Conservation (phyloP, 92 coral and sea anemone genomes). For the Parazoanthus swiftii region DNA sequence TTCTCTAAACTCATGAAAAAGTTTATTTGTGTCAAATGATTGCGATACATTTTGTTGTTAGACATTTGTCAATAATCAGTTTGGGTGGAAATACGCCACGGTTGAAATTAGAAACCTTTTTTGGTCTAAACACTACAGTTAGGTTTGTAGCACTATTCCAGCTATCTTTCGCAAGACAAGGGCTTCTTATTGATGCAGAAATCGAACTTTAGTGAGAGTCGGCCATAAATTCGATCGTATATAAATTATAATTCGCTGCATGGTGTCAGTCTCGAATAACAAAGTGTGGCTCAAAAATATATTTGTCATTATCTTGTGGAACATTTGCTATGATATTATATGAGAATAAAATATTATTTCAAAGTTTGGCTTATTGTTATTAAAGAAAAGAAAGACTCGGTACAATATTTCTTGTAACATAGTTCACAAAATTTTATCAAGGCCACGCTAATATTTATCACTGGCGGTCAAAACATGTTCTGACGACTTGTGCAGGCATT, state of each 20-base stretch:
- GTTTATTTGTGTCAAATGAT: too few species aligned
- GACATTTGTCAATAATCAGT: neutral
- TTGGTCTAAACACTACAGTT: too few species aligned
- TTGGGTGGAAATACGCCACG: neutral
- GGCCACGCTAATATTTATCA: neutral
- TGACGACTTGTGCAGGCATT: neutral
- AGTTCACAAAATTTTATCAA: neutral
- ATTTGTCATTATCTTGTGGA: neutral
- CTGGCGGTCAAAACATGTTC: neutral
- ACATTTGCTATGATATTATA: neutral
- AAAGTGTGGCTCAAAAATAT: too few species aligned
- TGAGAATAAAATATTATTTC: too few species aligned
- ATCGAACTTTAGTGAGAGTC: neutral
- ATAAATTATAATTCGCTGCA: neutral
- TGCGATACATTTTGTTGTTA: too few species aligned
- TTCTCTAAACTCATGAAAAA: too few species aligned
- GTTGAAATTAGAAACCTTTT: neutral
- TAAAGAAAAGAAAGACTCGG: neutral
- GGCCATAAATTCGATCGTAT: neutral
- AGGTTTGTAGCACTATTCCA: neutral
- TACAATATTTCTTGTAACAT: too few species aligned
- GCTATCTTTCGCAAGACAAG: neutral
- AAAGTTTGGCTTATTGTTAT: neutral
- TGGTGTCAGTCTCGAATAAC: neutral
- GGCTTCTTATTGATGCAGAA: neutral